phyloP scores from a whole-genome alignment of 1,140 invertebrate genomes.

The Oryzaephilus surinamensis region DNA sequence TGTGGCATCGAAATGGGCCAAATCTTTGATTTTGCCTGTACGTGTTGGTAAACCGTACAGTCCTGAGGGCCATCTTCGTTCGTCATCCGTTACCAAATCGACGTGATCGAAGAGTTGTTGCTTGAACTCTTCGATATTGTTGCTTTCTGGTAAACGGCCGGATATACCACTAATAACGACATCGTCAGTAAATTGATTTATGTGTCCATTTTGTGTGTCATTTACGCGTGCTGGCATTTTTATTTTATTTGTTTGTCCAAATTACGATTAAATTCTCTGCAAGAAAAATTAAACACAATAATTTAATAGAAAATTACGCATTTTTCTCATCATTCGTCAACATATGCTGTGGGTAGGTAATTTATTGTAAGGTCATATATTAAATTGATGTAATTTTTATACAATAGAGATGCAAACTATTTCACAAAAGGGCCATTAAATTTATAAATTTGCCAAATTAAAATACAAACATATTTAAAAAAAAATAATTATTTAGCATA shows the following conservation, averaged over 20 bases:
- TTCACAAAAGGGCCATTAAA: no score
- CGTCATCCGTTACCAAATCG: constrained; percentile 82
- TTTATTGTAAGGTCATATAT: no score
- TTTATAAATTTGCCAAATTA: no score
- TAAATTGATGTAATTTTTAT: no score
- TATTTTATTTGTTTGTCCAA: constrained; percentile 2
- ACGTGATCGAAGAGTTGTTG: constrained; percentile 73
- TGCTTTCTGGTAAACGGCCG: constrained; percentile 79
- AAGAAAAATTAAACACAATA: neutral
- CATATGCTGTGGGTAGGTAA: no score
- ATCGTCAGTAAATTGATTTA: constrained; percentile 45
- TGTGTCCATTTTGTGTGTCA: constrained; percentile 34
- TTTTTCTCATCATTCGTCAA: no score
- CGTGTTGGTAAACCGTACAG: constrained; percentile 73
- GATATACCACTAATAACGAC: constrained; percentile 84
- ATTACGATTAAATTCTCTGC: no score
- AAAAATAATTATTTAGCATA: no score
- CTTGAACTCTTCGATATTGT: constrained; percentile 80
- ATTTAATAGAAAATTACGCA: no score
- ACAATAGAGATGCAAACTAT: no score
- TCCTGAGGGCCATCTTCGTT: constrained; percentile 66
- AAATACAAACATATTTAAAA: no score
- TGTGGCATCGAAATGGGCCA: constrained; percentile 79
- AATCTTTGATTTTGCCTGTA: constrained; percentile 81
- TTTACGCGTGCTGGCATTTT: constrained; percentile 53